Evolutionary conservation across 2,797 vertebrate genomes (phyloP), one percentile per base, ranked within the genome.

Genomic region (Xiphorhynchus erythropygius): DNA sequence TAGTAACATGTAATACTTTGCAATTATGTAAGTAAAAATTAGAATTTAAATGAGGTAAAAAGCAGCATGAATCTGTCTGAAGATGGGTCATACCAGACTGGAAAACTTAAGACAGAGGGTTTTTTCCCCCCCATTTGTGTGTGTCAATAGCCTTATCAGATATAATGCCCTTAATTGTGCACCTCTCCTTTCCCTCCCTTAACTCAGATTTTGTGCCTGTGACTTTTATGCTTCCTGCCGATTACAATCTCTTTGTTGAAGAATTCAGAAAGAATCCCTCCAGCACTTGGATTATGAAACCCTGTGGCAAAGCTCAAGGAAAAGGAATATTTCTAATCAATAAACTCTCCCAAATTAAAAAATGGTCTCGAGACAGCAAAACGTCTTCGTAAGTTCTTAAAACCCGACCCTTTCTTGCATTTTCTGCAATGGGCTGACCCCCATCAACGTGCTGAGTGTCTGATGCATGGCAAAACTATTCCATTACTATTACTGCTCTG

Each of bases 271-370:
- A 99, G 97, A 99, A 99, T 95, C 99, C 99, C 0, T 99, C 98
- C 89, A 99, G 99, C 98, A 99, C 99, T 1, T 99, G 99, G 99
- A 99, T 99, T 97, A 99, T 99, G 99, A 99, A 99, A 94, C 99
- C 99, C 3, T 99, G 99, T 18, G 99, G 99, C 60, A 99, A 99
- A 96, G 99, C 99, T 75, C 99, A 99, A 97, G 99, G 99, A 33
- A 99, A 99, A 97, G 99, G 99, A 96, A 99, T 99, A 97, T 99
- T 99, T 90, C 99, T 99, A 57, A 99, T 99, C 96, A 99, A 99
- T 98, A 99, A 99, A 94, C 99, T 99, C 86, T 99, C 99, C 2
- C 99, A 99, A 97, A 99, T 99, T 92, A 99, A 99, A 90, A 99
- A 99, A 95, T 99, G 99, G 99, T 99, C 99, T 67, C 97, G 99